phyloP scores from a whole-genome alignment of 1,140 invertebrate genomes.

The Popillia japonica region DNA sequence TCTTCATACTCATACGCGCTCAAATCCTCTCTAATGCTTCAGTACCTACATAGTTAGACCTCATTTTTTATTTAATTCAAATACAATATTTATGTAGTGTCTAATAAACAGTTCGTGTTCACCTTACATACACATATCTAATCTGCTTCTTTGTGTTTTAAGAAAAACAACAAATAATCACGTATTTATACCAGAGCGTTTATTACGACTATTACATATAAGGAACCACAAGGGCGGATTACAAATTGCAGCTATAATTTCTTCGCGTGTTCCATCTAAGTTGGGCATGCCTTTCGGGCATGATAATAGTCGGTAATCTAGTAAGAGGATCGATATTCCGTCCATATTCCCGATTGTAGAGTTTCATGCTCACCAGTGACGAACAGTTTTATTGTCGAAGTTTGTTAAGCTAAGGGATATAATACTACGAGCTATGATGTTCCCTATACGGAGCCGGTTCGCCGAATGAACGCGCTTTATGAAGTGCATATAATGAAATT shows the following conservation, averaged over 20 bases:
- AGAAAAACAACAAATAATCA: not conserved
- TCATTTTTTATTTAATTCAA: no score
- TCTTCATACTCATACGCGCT: no score
- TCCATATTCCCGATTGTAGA: slow-evolving; percentile 30
- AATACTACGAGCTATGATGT: slow-evolving; percentile 13
- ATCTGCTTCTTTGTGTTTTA: not conserved
- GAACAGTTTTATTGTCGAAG: slow-evolving; percentile 36
- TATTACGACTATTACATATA: slow-evolving; percentile 36
- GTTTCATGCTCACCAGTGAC: slow-evolving; percentile 37
- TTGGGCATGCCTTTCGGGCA: slow-evolving; percentile 31
- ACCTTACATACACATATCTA: not conserved
- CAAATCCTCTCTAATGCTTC: no score
- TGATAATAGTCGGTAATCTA: slow-evolving; percentile 38
- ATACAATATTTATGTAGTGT: no score
- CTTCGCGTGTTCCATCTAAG: slow-evolving; percentile 30
- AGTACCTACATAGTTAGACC: no score
- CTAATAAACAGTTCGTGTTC: not conserved
- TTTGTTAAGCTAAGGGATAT: slow-evolving; percentile 35
- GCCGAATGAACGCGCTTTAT: slow-evolving; percentile 10
- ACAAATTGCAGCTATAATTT: slow-evolving; percentile 34
- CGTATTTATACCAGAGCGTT: slow-evolving; percentile 10
- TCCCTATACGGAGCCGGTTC: not conserved
- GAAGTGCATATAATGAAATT: slow-evolving; percentile 39
- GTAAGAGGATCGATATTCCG: slow-evolving; percentile 32
- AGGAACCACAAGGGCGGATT: slow-evolving; percentile 32